These are phyloP conservation scores for Chymomyza caudatula DNA, from an alignment of 2,888 invertebrate species.

Conservation along the genomic window DNA sequence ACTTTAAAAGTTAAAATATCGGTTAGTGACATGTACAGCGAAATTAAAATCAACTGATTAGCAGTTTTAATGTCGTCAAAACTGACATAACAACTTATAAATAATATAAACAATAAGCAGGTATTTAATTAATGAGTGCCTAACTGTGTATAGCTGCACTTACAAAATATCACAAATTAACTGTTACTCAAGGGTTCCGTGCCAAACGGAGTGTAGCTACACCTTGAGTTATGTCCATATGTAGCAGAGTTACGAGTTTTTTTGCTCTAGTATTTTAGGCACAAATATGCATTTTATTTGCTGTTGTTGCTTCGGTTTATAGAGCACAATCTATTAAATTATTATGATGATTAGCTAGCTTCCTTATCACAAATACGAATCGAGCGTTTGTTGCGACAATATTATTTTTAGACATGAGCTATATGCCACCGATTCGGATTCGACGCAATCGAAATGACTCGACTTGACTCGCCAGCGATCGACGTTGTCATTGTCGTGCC, in stretches of 20 bases:
- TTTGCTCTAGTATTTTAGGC: too few relatives aligned
- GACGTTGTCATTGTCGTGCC: neutral
- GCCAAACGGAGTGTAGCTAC: too few relatives aligned
- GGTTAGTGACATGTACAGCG: neutral
- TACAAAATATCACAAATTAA: too few relatives aligned
- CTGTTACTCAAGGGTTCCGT: too few relatives aligned
- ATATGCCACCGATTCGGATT: slow-evolving; percentile 22
- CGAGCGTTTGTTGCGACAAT: slow-evolving; percentile 32
- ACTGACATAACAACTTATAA: neutral
- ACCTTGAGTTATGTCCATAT: too few relatives aligned
- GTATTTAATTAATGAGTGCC: neutral
- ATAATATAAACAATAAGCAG: neutral
- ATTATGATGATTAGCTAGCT: slow-evolving; percentile 61
- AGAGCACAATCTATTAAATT: slow-evolving; percentile 62
- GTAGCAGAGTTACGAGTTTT: too few relatives aligned
- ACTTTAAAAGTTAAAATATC: neutral
- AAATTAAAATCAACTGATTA: neutral
- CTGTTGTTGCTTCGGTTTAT: slow-evolving; percentile 44
- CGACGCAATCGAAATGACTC: slow-evolving; percentile 18
- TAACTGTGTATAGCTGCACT: neutral
- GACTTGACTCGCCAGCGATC: slow-evolving; percentile 11
- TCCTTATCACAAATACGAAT: slow-evolving; percentile 45
- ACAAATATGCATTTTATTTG: slow-evolving; percentile 1
- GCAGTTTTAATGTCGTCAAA: neutral
- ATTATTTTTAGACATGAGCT: slow-evolving; percentile 67